phyloP scores from a whole-genome alignment of 2,888 invertebrate species.

The Rhaphigaster nebulosa region DNA sequence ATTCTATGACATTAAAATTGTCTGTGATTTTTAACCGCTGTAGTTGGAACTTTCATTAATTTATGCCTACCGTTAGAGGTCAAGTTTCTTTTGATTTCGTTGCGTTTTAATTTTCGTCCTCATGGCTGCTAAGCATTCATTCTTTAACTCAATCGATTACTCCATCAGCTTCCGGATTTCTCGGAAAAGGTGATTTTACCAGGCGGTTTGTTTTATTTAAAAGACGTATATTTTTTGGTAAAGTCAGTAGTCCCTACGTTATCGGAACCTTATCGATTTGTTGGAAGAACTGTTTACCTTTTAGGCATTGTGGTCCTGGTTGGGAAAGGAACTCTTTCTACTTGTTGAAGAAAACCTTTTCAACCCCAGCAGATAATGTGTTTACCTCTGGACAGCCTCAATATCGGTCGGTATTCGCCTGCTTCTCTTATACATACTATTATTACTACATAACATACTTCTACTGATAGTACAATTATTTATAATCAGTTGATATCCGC shows the following conservation, averaged over 20 bases:
- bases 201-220: background rate
- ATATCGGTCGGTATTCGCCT: background rate
- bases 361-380: background rate
- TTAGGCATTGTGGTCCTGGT: background rate
- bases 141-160: no score
- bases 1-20: no score
- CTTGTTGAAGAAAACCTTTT: background rate
- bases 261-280: background rate
- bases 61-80: no score
- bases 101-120: no score
- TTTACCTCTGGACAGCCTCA: background rate
- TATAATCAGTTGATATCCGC: no score
- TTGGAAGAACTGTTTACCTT: background rate
- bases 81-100: no score
- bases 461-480: no score
- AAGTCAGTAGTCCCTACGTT: background rate
- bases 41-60: no score
- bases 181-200: background rate
- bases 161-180: background rate
- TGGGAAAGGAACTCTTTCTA: background rate
- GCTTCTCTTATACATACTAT: background rate
- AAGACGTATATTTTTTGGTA: background rate
- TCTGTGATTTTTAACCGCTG: no score
- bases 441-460: no score
- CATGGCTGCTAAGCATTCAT: no score